Base-by-base conservation (phyloP, 64 coral and sea anemone species). In the Actinia equina region DNA sequence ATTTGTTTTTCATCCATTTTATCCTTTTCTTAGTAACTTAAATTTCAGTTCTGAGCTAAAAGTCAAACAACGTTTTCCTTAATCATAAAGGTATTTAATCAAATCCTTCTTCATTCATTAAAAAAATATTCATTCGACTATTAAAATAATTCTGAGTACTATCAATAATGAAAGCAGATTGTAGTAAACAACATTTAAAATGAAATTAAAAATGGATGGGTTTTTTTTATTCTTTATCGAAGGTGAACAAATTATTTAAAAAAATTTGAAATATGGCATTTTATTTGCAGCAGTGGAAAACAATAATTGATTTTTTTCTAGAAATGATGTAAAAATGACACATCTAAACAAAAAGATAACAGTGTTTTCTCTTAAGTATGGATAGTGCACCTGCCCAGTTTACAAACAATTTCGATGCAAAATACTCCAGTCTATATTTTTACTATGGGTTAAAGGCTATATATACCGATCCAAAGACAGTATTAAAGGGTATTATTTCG, bases 111-210 rank as follows among this genome's bases (percentile, higher is more conserved):
- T 23, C 62, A 65, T 65, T 65, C 62, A 23, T 20, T 65, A 23
- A 5, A n/a, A 63, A 65, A 65, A 22, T 65, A 65, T 8, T 23
- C 10, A 65, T 65, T 22, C 22, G 10, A 18, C 3, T 60, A 60
- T 60, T 60, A 60, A 60, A 60, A 65, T 65, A 23, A 65, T 65
- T 1, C n/a, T n/a, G 62, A 65, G 62, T 65, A 20, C 62, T 65
- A 65, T 65, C 19, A 65, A 65, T 65, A 65, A 23, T 65, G 62
- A 65, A 65, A 65, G n/a, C 20, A 20, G 62, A 20, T 65, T n/a
- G 62, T 65, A 65, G 62, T 65, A 65, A 65, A 65, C 62, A 65
- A 65, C 62, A 65, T 10, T 65, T n/a, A 65, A n/a, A 65, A 65
- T 65, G 19, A 65, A 57, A 57, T 57, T 57, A 57, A 7, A 57